phyloP scores from a whole-genome alignment of 2,113 vertebrate genomes.

The Entomyzon cyanotis region DNA sequence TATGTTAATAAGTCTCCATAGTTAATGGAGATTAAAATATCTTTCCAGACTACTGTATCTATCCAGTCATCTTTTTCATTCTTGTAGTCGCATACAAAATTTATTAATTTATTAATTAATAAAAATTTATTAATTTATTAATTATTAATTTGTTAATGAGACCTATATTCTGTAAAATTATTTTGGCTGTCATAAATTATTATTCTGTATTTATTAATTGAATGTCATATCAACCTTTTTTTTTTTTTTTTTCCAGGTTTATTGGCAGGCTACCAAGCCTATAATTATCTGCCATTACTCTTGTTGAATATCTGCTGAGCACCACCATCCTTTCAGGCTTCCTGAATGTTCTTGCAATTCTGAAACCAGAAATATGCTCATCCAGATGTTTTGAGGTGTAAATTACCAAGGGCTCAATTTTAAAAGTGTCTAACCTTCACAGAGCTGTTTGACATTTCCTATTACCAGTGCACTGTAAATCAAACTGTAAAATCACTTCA shows the following conservation, averaged over 20 bases:
- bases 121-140: neutral
- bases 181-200: neutral
- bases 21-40: neutral
- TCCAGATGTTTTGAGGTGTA: neutral
- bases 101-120: neutral
- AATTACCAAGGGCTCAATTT: neutral
- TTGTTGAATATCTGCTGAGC: neutral
- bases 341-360: neutral
- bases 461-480: neutral
- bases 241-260: neutral
- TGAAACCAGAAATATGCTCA: neutral
- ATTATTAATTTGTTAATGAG: neutral
- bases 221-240: neutral
- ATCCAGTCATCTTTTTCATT: neutral
- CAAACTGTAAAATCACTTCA: neutral
- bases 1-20: too few relatives aligned
- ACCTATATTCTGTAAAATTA: neutral
- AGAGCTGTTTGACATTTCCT: neutral
- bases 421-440: neutral
- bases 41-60: neutral
- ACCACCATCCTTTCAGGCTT: neutral
- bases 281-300: neutral
- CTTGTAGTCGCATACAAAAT: neutral
- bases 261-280: neutral
- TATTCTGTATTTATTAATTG: neutral